Base-by-base conservation (phyloP, 2,888 invertebrate genomes). In the Exocentrus adspersus region DNA sequence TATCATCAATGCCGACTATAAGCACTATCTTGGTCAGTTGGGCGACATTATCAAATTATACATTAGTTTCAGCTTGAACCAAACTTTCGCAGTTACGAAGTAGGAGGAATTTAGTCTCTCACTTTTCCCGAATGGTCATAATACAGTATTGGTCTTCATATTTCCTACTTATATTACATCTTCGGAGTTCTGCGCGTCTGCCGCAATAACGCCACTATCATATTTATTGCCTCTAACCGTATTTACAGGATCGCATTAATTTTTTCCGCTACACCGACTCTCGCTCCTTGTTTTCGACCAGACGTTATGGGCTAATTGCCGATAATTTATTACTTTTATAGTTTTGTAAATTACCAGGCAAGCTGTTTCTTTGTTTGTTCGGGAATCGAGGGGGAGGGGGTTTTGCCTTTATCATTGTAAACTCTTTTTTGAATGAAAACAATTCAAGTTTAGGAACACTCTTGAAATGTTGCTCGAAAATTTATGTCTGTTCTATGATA, bases 81-180 rank as follows among this genome's bases (percentile, higher is more conserved):
- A n/a, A n/a, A n/a, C n/a, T n/a, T n/a, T n/a, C n/a, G n/a, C n/a
- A n/a, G n/a, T n/a, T n/a, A n/a, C 28, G 17, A 12, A 12, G 17
- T 2, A 10, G 16, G 51, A 9, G 32, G 32, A 69, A 37, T 63
- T 67, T 41, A 60, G 51, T 2, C 2, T 2, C 16, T 48, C 53
- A 57, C 62, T 28, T 5, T 21, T 43, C 52, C 58, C 56, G 68
- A 67, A 68, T 65, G 67, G 73, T 71, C 70, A 72, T 77, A 78
- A 77, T 78, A 75, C 75, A 73, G 78, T 78, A 79, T 79, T 71
- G 78, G 77, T 74, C 76, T 72, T 77, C 78, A 78, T 78, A 79
- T 78, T 77, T 78, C 74, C 76, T 75, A 74, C 77, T 78, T 78
- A n/a, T n/a, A 78, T 75, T 68, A 68, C 67, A 76, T 75, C 77